phyloP scores from a whole-genome alignment of 2,888 invertebrate species.

The Cyclophora albipunctata region DNA sequence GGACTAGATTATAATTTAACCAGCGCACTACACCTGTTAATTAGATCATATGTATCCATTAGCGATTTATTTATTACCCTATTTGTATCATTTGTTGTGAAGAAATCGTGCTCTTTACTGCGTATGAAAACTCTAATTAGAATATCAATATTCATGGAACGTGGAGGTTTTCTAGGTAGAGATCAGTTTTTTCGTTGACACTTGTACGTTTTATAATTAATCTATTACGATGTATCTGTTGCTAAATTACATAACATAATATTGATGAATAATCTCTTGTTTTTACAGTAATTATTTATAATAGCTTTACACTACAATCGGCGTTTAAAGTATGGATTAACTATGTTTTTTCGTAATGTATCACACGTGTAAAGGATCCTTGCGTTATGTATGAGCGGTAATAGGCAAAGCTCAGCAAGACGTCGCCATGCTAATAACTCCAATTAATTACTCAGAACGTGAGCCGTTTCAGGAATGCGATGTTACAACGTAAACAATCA shows the following conservation, averaged over 20 bases:
- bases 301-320: too few species aligned
- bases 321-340: too few species aligned
- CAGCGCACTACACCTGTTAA: conserved; percentile 25
- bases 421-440: conserved; percentile 24
- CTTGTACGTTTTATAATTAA: too few species aligned
- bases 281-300: too few species aligned
- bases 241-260: too few species aligned
- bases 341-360: too few species aligned
- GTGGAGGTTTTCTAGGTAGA: conserved; percentile 1
- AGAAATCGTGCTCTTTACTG: conserved; percentile 19
- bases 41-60: conserved; percentile 37
- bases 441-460: conserved; percentile 37
- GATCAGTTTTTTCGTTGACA: conserved; percentile 3
- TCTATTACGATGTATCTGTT: too few species aligned
- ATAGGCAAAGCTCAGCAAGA: too few species aligned
- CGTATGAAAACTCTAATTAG: conserved; percentile 24
- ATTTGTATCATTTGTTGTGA: conserved; percentile 22
- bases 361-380: too few species aligned
- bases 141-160: conserved; percentile 20
- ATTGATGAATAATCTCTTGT: too few species aligned
- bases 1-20: conserved; percentile 48
- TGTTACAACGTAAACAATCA: conserved; percentile 26
- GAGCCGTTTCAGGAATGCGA: conserved; percentile 45
- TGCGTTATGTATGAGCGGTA: too few species aligned
- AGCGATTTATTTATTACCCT: conserved; percentile 24